Evolutionary conservation across 2,113 vertebrate genomes (phyloP), one percentile per base, ranked within the genome.

Genomic region (Lophotis ruficrista): DNA sequence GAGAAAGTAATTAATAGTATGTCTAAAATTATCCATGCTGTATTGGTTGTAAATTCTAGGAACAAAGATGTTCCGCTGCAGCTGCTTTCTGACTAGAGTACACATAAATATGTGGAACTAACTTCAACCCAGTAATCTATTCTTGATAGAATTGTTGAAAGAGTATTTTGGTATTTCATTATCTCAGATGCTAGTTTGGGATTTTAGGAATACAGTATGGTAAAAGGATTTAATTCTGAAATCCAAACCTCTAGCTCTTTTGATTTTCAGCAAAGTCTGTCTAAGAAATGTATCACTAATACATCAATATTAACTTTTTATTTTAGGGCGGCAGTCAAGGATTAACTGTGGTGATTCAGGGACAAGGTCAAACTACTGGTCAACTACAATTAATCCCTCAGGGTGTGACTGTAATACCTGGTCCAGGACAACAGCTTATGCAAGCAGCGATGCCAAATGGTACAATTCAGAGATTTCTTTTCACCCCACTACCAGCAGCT

Each of bases 401-500:
- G 96, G 99, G 99, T 56, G 98, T 99, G 69, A 99, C 99, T 2
- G 97, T 99, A 64, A 99, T 99, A 94, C 99, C 99, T 7, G 98
- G 98, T 14, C 99, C 99, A 33, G 99, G 99, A 43, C 99, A 99
- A 96, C 99, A 99, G 95, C 98, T 99, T 18, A 99, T 99, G 99
- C 99, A 99, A 97, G 99, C 99, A 30, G 99, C 99, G 21, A 99
- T 99, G 99, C 99, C 99, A 54, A 99, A 99, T 68, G 99, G 99
- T 61, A 99, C 99, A 64, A 98, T 99, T 73, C 99, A 99, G 91
- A 99, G 99, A 41, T 99, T 99, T 97, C 99, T 99, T 85, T 99
- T 99, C 96, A 99, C 99, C 20, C 99, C 99, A 1, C 66, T 99
- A 38, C 94, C 98, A 53, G 98, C 99, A 19, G 97, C 98, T 53